Evolutionary conservation across 1,140 invertebrate genomes (phyloP), one percentile per base, ranked within the genome.

Genomic region (Drosophila funebris): DNA sequence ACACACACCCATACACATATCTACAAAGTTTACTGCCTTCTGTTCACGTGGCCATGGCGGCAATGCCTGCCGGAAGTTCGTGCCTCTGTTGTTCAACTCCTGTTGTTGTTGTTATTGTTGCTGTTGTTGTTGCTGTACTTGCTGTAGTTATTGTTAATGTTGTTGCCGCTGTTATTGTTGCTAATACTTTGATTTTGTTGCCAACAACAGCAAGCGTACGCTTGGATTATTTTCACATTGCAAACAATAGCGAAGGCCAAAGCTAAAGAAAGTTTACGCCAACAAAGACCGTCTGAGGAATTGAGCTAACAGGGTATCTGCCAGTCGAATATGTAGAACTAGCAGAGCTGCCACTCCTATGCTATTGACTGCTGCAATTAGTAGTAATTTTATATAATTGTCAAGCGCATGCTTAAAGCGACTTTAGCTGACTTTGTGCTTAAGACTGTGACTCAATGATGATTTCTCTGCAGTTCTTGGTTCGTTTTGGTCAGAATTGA

Each of bases 171-270:
- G 14, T 6, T 46, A 13, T 13, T 64, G 67, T 43, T 75, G 70
- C 60, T 85, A 78, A 85, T 78, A 88, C 83, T 87, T 87, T 87
- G 76, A 76, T 84, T 85, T 84, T 84, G 56, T 75, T 63, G 72
- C 29, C 37, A 54, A 50, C 71, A 80, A 57, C 62, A 75, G 69
- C 36, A 76, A 81, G 69, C 78, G 76, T 69, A 72, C 70, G 73
- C 63, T 66, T 75, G 78, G 78, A 87, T 85, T 87, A 85, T 87
- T 87, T 85, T 81, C 82, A 75, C 77, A 81, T 85, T 81, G 81
- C 78, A 87, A 87, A 78, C 82, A 87, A 85, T 77, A 64, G 73
- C 77, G 48, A 62, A 46, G 56, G 48, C 58, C 77, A 44, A 80
- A 69, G 69, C 31, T 27, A 24, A 29, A 43, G 0, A 16, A 20